phyloP scores from a whole-genome alignment of 2,888 invertebrate species.

The Meghimatium bilineatum region DNA sequence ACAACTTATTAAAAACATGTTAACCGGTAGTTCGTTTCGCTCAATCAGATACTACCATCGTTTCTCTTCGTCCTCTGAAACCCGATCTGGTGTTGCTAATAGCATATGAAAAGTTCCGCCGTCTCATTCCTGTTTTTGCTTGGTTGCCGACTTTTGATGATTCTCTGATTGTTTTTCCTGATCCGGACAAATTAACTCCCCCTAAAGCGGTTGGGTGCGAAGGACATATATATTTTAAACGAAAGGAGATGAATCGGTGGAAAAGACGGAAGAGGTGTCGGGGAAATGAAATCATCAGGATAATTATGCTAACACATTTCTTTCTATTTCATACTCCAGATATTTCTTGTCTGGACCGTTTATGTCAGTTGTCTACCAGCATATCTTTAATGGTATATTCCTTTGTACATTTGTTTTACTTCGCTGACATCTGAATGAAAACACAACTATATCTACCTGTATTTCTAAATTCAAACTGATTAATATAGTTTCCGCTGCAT shows the following conservation, averaged over 20 bases:
- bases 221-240: background rate
- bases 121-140: background rate
- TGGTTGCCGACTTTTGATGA: background rate
- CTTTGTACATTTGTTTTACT: too few relatives aligned
- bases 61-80: background rate
- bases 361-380: background rate
- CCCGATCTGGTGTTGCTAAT: background rate
- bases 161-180: constrained; percentile 25
- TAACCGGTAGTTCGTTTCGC: constrained; percentile 23
- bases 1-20: constrained; percentile 6
- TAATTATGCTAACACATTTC: background rate
- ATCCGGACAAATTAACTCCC: constrained; percentile 24
- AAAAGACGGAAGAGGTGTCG: background rate
- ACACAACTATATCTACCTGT: too few relatives aligned
- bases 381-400: too few relatives aligned
- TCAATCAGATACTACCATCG: background rate
- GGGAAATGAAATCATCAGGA: background rate
- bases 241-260: background rate
- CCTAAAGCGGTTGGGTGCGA: background rate
- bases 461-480: too few relatives aligned
- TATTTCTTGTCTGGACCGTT: background rate
- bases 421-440: too few relatives aligned
- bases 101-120: background rate
- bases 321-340: background rate
- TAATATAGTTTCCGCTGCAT: too few relatives aligned